Base-by-base conservation (phyloP, 2,888 invertebrate species). In the Eugnorisma glareosa region DNA sequence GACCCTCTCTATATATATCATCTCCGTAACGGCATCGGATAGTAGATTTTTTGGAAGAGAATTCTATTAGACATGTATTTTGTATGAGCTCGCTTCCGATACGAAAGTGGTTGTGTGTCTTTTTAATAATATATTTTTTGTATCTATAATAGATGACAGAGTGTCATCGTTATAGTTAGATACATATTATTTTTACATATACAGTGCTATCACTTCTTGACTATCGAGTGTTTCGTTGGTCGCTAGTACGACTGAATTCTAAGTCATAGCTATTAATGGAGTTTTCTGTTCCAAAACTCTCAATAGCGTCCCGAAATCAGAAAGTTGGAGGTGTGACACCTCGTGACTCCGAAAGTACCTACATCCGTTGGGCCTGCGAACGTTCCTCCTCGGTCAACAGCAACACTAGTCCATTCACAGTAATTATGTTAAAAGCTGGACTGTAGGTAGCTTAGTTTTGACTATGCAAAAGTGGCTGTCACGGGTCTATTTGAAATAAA, bases 1-100 rank as follows among this genome's bases (percentile, higher is more conserved):
- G 86, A 83, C 85, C 88, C 85, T 83, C 84, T 86, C 64, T 85
- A 85, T 89, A 86, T 91, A 88, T 89, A 89, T 89, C 89, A 88
- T 89, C 79, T 79, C 78, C 72, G 77, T 85, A 79, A 77, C 69
- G 81, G 74, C 76, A 82, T 84, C 82, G 75, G 75, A 70, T 76
- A 73, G 73, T 79, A 72, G 51, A 80, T 83, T 73, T 85, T 82
- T 85, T 79, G 57, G 64, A 63, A 84, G 72, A 74, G 77, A 75
- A 76, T 67, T 83, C 71, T 83, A 73, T 77, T 81, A 76, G 61
- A 75, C 72, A 63, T 78, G 78, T 82, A 82, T 79, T 78, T 86
- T 82, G 74, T 79, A 79, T 81, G 77, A 80, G 76, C 40, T 79
- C 67, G 73, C 59, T 71, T 74, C 21, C 18, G 48, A 15, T 45